Percentiles rank a stretch among this genome's conserved stretches.
Evolutionary conservation across 2,113 vertebrate genomes (phyloP).

Genomic region (Sphyrna mokarran): DNA sequence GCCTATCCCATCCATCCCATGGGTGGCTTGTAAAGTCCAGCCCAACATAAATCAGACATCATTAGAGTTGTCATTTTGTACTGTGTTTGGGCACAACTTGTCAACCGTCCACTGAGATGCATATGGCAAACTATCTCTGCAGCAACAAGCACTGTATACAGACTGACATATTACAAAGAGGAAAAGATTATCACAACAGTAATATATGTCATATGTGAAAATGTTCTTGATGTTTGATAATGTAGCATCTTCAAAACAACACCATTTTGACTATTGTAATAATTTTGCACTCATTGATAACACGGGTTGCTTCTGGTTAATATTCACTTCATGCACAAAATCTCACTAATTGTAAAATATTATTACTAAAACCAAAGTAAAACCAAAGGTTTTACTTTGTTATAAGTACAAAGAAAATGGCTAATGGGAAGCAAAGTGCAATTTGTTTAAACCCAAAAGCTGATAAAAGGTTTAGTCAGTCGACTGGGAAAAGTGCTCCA

Average conservation of each 20-base stretch:
- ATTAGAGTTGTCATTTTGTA: neutral
- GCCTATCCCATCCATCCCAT: too few relatives aligned
- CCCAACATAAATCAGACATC: neutral
- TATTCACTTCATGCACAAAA: neutral
- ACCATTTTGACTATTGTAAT: neutral
- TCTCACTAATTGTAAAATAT: neutral
- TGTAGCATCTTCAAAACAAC: neutral
- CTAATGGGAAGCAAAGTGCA: conserved; percentile 4
- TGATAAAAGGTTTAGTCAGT: conserved; percentile 13
- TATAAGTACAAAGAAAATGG: neutral
- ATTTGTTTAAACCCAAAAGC: neutral
- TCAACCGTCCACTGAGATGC: neutral
- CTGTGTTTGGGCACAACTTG: neutral
- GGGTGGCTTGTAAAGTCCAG: neutral
- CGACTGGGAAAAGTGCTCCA: neutral
- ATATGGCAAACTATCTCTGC: neutral
- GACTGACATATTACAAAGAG: neutral
- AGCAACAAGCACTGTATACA: neutral
- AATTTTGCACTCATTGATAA: neutral
- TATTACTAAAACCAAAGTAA: neutral
- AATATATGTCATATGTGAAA: neutral
- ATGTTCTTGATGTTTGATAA: neutral
- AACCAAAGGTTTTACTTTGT: neutral
- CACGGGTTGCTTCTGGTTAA: neutral
- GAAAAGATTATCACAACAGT: neutral